Base-by-base conservation (phyloP, 2,113 vertebrate species). In the Peromyscus maniculatus region DNA sequence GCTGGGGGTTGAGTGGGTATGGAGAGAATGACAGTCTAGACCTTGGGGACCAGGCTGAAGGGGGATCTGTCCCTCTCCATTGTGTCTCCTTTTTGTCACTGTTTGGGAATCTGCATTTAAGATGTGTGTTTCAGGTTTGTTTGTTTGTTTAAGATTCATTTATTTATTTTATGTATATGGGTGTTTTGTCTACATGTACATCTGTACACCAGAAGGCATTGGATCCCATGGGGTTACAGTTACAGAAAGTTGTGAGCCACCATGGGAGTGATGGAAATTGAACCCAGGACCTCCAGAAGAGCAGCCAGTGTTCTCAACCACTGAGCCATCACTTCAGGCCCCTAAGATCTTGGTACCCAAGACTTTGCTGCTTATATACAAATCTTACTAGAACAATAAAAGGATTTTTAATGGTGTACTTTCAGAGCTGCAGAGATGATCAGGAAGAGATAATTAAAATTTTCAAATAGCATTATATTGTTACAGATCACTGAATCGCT, bases 371-470 rank as follows among this genome's bases (percentile, higher is more conserved):
- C 99, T 95, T 99, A 99, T 96, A 98, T 99, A 28, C 99, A 99
- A 98, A 99, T 99, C 98, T 98, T 99, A 95, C 99, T 99, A 95
- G 99, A 99, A 97, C 99, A 99, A 57, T 91, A 99, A 97, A 99
- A 99, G 99, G 13, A 98, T 99, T 96, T 99, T 99, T 98, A 99
- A 99, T 99, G 99, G 99, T 96, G 99, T 99, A 92, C 99, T 99
- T 99, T 98, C 99, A 99, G 98, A 99, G 99, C 98, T 99, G 99
- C 98, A 99, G 99, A 98, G 99, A 99, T 98, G 99, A 99, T 93
- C 99, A 99, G 99, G 98, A 99, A 99, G 98, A 99, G 99, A 49
- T 49, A 98, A 99, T 98, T 74, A 94, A 39, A 91, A 82, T 97
- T 97, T 97, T 94, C 80, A 91, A 98, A 99, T 99, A 99, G 99